A percentile compares a stretch with the other conserved stretches of the same genome.
phyloP scores from a whole-genome alignment of 2,888 invertebrate species.

The Chrysolina haemoptera region DNA sequence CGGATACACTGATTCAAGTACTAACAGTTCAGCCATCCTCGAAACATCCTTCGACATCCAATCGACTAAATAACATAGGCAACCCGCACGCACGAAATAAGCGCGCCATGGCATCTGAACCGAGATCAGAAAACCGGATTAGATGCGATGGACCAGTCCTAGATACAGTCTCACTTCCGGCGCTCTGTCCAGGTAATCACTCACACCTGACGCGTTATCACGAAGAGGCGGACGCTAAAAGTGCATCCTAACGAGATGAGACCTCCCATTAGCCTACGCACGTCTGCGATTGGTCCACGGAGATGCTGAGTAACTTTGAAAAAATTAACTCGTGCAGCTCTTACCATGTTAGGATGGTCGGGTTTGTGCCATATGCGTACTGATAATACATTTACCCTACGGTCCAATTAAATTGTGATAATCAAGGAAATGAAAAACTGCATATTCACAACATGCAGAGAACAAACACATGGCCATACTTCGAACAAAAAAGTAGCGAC shows the following conservation, averaged over 20 bases:
- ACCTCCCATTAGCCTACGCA: slow-evolving; percentile 55
- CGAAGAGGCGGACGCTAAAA: slow-evolving; percentile 67
- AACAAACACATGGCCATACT: too few species aligned
- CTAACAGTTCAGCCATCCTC: too few species aligned
- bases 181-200: slow-evolving; percentile 67
- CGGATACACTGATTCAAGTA: too few species aligned
- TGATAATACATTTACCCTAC: background rate
- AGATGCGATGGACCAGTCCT: slow-evolving; percentile 56
- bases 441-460: too few species aligned
- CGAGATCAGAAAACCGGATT: slow-evolving; percentile 55
- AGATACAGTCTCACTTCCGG: slow-evolving; percentile 66
- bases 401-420: too few species aligned
- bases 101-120: slow-evolving; percentile 39
- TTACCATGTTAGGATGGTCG: slow-evolving; percentile 47
- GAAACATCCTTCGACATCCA: too few species aligned
- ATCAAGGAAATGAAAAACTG: too few species aligned
- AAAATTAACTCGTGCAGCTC: slow-evolving; percentile 40
- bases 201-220: slow-evolving; percentile 70
- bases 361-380: slow-evolving; percentile 32
- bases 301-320: slow-evolving; percentile 47
- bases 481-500: too few species aligned
- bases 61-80: slow-evolving; percentile 35
- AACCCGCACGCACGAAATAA: slow-evolving; percentile 40
- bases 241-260: slow-evolving; percentile 68
- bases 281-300: slow-evolving; percentile 64